Conservation (phyloP, 2,797 vertebrate species). For the Muscicapa comitata region DNA sequence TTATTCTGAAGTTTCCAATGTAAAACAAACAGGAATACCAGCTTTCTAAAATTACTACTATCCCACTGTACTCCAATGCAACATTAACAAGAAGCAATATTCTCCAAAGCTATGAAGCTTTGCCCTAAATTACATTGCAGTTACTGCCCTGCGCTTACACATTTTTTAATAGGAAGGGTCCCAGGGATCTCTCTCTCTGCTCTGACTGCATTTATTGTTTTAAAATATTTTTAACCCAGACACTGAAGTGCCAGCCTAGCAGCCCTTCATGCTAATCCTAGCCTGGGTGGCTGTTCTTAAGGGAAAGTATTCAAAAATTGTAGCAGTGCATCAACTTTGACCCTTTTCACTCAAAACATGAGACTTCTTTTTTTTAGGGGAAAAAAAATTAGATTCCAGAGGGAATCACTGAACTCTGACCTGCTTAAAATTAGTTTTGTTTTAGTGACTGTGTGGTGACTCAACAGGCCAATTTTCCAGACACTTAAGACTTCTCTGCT, state of each 20-base stretch:
- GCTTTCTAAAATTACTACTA: conserved; percentile 74
- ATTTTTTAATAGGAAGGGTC: conserved; percentile 75
- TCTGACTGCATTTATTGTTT: conserved; percentile 72
- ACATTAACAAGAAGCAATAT: conserved; percentile 76
- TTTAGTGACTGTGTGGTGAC: conserved; percentile 78
- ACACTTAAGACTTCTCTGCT: conserved; percentile 75
- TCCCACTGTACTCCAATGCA: conserved; percentile 66
- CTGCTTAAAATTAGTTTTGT: conserved; percentile 84
- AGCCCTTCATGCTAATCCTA: conserved; percentile 74
- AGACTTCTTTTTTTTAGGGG: conserved; percentile 51
- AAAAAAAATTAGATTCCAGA: conserved; percentile 76
- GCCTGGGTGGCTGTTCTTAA: conserved; percentile 76
- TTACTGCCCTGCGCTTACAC: conserved; percentile 71
- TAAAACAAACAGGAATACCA: conserved; percentile 73
- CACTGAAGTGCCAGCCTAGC: conserved; percentile 70
- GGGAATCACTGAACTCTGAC: conserved; percentile 81
- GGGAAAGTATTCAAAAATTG: conserved; percentile 80
- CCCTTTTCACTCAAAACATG: conserved; percentile 79
- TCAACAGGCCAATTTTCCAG: conserved; percentile 79
- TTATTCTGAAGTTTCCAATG: conserved; percentile 73
- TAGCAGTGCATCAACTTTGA: conserved; percentile 77
- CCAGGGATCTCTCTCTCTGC: conserved; percentile 67
- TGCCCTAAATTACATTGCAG: conserved; percentile 77
- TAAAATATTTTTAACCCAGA: conserved; percentile 80
- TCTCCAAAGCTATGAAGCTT: conserved; percentile 75